Percentiles rank a stretch among this genome's conserved stretches.
These are phyloP conservation scores for Pardosa pseudoannulata DNA, from an alignment of 2,888 invertebrate genomes.

Conservation along the genomic window DNA sequence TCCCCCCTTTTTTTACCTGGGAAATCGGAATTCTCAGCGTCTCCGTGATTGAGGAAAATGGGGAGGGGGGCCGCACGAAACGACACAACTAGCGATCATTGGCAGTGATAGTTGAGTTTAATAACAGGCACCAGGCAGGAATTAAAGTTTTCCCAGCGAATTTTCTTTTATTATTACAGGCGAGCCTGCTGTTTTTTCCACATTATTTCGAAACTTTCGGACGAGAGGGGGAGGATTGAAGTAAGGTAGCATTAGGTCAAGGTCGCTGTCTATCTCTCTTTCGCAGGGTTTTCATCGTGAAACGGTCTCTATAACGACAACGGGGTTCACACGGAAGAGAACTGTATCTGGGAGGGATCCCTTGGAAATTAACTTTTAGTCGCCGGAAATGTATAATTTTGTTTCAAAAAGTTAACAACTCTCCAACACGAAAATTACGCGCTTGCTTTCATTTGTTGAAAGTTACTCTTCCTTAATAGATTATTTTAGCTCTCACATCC, in stretches of 20 bases:
- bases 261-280: not conserved
- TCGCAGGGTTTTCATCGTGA: not conserved
- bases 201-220: not conserved
- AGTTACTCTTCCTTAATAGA: no score
- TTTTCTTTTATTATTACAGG: not conserved
- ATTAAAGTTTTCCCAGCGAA: not conserved
- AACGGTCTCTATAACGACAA: no score
- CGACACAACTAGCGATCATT: not conserved
- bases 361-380: no score
- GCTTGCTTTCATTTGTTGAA: no score
- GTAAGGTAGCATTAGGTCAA: not conserved
- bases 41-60: conserved; percentile 50
- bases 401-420: no score
- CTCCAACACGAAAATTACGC: no score
- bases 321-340: no score
- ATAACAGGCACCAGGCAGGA: not conserved
- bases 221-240: not conserved
- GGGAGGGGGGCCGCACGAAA: not conserved
- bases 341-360: no score
- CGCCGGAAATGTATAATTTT: no score
- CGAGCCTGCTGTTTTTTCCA: not conserved
- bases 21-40: conserved; percentile 35
- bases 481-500: no score
- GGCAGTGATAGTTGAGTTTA: not conserved
- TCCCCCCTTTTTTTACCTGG: conserved; percentile 18